Conservation (phyloP, 92 coral and sea anemone species). For the Porites cylindrica region DNA sequence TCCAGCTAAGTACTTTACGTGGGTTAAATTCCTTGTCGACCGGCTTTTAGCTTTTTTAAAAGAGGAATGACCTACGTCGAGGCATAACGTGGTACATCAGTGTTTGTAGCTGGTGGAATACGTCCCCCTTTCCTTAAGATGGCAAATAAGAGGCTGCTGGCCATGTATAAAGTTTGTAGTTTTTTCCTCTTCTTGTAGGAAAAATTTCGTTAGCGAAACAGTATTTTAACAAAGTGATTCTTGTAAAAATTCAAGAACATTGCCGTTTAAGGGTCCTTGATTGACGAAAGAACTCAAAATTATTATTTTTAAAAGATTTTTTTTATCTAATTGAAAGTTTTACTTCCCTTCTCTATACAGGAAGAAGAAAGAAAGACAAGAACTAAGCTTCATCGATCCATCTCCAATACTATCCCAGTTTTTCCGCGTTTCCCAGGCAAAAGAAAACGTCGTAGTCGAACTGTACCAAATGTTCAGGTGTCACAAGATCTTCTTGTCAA, state of each 20-base stretch:
- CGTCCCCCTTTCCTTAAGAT: no score
- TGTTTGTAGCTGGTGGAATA: no score
- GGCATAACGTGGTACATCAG: no score
- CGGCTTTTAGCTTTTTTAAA: no score
- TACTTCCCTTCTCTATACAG: neutral
- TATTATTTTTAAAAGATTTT: neutral
- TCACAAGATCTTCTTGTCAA: slow-evolving; percentile 71
- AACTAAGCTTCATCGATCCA: slow-evolving; percentile 79
- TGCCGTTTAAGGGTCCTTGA: neutral
- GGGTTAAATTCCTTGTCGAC: no score
- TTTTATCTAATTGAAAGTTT: neutral
- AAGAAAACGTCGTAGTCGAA: slow-evolving; percentile 73
- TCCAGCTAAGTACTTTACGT: no score
- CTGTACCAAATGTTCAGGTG: slow-evolving; percentile 73
- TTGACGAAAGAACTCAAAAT: neutral
- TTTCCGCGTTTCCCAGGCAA: slow-evolving; percentile 38
- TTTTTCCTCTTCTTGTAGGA: no score
- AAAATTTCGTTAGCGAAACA: no score
- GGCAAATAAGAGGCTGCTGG: no score
- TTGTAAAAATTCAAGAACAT: neutral
- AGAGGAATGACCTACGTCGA: no score
- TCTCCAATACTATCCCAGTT: slow-evolving; percentile 76
- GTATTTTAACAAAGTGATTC: no score
- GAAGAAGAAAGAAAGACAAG: slow-evolving; percentile 56
- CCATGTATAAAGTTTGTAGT: no score